Evolutionary conservation across 2,888 invertebrate species (phyloP).

Genomic region (Trichopria drosophilae): DNA sequence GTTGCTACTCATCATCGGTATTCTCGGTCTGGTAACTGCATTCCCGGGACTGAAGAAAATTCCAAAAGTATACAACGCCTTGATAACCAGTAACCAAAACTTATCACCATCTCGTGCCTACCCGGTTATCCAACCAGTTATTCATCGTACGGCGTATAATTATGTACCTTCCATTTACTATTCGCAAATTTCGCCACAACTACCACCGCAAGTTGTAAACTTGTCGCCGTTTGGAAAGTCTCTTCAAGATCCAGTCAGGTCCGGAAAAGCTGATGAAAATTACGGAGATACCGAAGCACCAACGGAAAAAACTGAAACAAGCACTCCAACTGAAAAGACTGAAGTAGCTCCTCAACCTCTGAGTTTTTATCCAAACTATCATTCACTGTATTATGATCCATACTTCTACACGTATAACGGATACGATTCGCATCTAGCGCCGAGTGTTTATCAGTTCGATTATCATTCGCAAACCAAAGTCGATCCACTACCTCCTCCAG

Average conservation of each 20-base stretch:
- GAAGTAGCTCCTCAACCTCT: constrained; percentile 24
- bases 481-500: constrained; percentile 42
- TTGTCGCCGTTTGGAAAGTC: constrained; percentile 20
- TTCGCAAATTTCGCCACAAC: constrained; percentile 44
- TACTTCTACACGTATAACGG: constrained; percentile 50
- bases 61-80: constrained; percentile 78
- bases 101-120: constrained; percentile 74
- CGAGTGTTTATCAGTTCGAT: constrained; percentile 46
- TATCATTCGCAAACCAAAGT: constrained; percentile 43
- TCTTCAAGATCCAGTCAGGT: not conserved
- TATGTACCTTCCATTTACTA: constrained; percentile 52
- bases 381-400: constrained; percentile 51
- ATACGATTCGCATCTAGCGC: constrained; percentile 43
- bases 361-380: constrained; percentile 51
- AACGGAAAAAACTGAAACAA: no score
- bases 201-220: constrained; percentile 41
- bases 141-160: constrained; percentile 67
- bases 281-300: no score
- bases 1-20: constrained; percentile 13
- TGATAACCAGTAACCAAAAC: constrained; percentile 78
- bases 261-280: constrained; percentile 1
- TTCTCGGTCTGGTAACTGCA: constrained; percentile 42
- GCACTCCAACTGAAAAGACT: no score
- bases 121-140: constrained; percentile 73
- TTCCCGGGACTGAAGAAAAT: constrained; percentile 63